These are phyloP conservation scores for Parauchenoglanis ngamensis DNA, from an alignment of 2,797 vertebrate genomes.

Conservation along the genomic window DNA sequence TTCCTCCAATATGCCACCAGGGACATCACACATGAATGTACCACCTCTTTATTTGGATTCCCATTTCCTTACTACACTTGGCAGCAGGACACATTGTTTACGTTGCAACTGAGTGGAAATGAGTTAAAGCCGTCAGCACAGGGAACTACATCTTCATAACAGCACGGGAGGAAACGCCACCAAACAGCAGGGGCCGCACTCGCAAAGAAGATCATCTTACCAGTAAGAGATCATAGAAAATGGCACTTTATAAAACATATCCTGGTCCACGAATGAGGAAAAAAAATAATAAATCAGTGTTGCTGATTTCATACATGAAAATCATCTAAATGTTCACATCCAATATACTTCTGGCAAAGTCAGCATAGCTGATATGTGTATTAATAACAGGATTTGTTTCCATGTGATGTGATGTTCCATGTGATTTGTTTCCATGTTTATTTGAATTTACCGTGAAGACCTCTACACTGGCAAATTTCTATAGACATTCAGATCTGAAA, in stretches of 20 bases:
- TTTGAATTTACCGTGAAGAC: neutral
- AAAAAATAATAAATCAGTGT: neutral
- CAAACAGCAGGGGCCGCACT: neutral
- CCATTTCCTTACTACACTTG: neutral
- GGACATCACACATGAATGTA: neutral
- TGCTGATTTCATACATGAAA: neutral
- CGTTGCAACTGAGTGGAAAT: neutral
- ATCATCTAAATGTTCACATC: neutral
- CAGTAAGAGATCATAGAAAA: neutral
- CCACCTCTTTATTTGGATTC: neutral
- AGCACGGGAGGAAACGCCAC: neutral
- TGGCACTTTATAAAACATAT: neutral
- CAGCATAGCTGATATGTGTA: neutral
- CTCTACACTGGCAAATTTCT: neutral
- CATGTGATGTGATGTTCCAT: too few relatives aligned
- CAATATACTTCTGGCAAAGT: neutral
- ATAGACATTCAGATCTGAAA: neutral
- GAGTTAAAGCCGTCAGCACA: neutral
- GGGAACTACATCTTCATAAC: neutral
- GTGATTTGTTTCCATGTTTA: neutral
- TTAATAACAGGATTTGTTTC: neutral
- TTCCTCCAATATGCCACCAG: neutral
- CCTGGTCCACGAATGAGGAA: neutral
- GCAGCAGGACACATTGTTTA: conserved; percentile 5
- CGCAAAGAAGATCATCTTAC: neutral